Evolutionary conservation across 2,888 invertebrate species (phyloP).

Genomic region (Tenthredo livida): DNA sequence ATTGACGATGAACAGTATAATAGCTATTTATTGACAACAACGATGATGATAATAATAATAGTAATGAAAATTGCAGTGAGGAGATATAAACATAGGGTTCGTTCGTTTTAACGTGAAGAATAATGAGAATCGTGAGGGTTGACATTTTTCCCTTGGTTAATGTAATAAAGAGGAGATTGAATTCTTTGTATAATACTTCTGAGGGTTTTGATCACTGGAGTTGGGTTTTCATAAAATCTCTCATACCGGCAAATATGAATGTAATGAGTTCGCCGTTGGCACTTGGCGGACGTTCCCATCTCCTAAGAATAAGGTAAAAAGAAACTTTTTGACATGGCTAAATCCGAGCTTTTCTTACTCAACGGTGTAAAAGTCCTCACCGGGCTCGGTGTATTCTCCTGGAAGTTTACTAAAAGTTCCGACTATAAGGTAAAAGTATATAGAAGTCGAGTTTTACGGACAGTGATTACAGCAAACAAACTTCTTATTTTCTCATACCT

Average conservation of each 20-base stretch:
- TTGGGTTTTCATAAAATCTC: not conserved
- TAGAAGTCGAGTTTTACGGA: slow-evolving; percentile 14
- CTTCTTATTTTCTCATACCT: not conserved
- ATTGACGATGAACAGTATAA: too few species aligned
- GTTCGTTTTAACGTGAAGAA: not conserved
- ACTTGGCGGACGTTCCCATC: not conserved
- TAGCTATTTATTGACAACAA: too few species aligned
- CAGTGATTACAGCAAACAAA: slow-evolving; percentile 35
- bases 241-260: slow-evolving; percentile 22
- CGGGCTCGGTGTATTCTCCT: not conserved
- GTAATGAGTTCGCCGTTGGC: slow-evolving; percentile 35
- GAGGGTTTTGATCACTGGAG: slow-evolving; percentile 10
- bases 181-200: slow-evolving; percentile 1
- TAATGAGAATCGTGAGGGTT: not conserved
- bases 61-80: not conserved
- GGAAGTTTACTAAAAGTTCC: slow-evolving; percentile 33
- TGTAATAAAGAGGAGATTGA: not conserved
- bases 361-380: not conserved
- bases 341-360: slow-evolving; percentile 28
- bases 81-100: not conserved
- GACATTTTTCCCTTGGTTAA: not conserved
- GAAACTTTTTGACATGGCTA: slow-evolving; percentile 28
- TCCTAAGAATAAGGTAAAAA: not conserved
- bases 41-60: not conserved
- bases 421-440: slow-evolving; percentile 1